phyloP scores from a whole-genome alignment of 1,140 invertebrate genomes.

The Sarcophaga bullata region DNA sequence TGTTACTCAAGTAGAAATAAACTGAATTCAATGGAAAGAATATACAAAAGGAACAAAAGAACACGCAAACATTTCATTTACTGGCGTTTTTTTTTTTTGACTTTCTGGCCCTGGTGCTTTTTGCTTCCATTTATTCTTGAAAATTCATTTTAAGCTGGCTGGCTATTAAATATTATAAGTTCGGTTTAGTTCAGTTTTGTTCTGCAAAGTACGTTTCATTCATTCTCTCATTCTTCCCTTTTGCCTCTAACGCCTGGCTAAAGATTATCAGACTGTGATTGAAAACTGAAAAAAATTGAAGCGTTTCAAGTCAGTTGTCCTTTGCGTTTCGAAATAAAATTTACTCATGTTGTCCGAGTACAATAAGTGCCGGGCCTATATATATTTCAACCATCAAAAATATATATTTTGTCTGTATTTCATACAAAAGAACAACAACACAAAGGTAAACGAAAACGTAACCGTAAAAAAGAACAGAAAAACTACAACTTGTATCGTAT shows the following conservation, averaged over 20 bases:
- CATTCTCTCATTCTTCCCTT: not conserved
- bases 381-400: constrained; percentile 35
- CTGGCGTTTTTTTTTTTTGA: not conserved
- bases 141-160: not conserved
- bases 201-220: too few relatives aligned
- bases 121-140: constrained; percentile 7
- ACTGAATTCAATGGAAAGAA: not conserved
- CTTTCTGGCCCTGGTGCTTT: not conserved
- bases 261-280: not conserved
- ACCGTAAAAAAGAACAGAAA: too few relatives aligned
- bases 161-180: too few relatives aligned
- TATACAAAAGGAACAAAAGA: not conserved
- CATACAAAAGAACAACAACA: too few relatives aligned
- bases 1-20: not conserved
- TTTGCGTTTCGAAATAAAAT: not conserved
- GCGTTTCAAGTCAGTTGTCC: constrained; percentile 5
- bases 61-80: constrained; percentile 32
- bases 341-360: not conserved
- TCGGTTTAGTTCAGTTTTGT: too few relatives aligned
- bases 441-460: too few relatives aligned
- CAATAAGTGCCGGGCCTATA: constrained; percentile 39
- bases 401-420: constrained; percentile 27
- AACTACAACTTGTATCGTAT: too few relatives aligned
- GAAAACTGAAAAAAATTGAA: too few relatives aligned
- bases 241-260: not conserved